A percentile compares a stretch with the other conserved stretches of the same genome.
Evolutionary conservation across 2,888 invertebrate genomes (phyloP).

Genomic region (Erebia aethiops): DNA sequence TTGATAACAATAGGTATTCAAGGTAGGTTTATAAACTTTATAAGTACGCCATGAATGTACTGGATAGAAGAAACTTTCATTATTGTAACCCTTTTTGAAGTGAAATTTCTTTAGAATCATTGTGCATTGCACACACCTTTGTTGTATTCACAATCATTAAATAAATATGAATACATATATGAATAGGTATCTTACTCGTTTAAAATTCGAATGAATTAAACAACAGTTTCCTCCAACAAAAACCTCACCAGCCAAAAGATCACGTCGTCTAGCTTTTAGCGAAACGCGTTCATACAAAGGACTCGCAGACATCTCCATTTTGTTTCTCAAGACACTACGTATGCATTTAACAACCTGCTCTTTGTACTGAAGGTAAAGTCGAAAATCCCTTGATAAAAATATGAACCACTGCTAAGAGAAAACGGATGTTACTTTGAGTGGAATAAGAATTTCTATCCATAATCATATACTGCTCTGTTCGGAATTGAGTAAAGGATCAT

Average conservation of each 20-base stretch:
- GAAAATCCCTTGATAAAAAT: slow-evolving; percentile 37
- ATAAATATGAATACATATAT: too few species aligned
- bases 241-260: slow-evolving; percentile 30
- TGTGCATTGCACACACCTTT: too few species aligned
- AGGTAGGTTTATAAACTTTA: too few species aligned
- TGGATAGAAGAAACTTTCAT: too few species aligned
- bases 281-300: slow-evolving; percentile 54
- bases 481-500: slow-evolving; percentile 53
- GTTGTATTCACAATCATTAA: too few species aligned
- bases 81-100: too few species aligned
- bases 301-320: slow-evolving; percentile 53
- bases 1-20: too few species aligned
- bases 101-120: too few species aligned
- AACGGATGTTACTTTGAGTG: slow-evolving; percentile 79
- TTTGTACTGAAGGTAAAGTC: slow-evolving; percentile 20
- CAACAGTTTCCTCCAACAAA: slow-evolving; percentile 1
- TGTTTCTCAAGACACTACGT: slow-evolving; percentile 46
- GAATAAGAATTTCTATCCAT: slow-evolving; percentile 79
- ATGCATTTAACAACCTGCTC: slow-evolving; percentile 35
- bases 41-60: too few species aligned
- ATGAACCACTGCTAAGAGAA: slow-evolving; percentile 76
- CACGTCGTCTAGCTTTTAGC: slow-evolving; percentile 51
- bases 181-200: not conserved
- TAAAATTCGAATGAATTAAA: slow-evolving; percentile 4
- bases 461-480: slow-evolving; percentile 66